Evolutionary conservation across 2,888 invertebrate genomes (phyloP), one percentile per base, ranked within the genome.

Genomic region (Drosophila buzzatii): DNA sequence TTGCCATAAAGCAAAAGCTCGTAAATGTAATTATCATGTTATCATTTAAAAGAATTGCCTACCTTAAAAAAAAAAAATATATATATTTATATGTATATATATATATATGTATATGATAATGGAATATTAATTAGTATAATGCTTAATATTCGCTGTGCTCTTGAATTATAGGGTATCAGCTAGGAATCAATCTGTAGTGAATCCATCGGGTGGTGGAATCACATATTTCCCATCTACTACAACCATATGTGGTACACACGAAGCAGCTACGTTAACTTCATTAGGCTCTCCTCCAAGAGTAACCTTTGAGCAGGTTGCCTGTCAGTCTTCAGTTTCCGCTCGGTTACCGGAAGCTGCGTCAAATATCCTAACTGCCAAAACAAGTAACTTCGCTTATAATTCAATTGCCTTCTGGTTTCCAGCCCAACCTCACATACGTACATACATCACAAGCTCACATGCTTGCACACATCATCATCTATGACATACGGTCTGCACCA

Each of bases 331-430:
- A 68, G 70, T 63, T 89, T 85, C 84, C 84, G 79, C 67, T 81
- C 23, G 20, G 56, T 57, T 72, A 67, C 65, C 85, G 82, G 85
- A 85, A 73, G 73, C 70, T 61, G 57, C 58, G 58, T 47, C 71
- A 67, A 89, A 83, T 83, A 83, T 70, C 76, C 79, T 80, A 82
- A 73, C 86, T 72, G 75, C 73, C 70, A 70, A 73, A 70, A 72
- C 66, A 67, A 76, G 59, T 47, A 52, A 68, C 64, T 65, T 57
- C 62, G 23, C 49, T 65, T 57, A 49, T 79, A 79, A 80, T 76
- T 80, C 59, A 63, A 80, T 78, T 80, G 72, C 53, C 42, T 37
- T 45, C 20, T 53, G 51, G 39, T 70, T 74, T 59, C 31, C 44
- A 51, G 52, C 42, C 68, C 37, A 45, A 72, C 60, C 51, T n/a